A percentile compares a stretch with the other conserved stretches of the same genome.
phyloP scores from a whole-genome alignment of 2,113 vertebrate species.

The Ginglymostoma cirratum region DNA sequence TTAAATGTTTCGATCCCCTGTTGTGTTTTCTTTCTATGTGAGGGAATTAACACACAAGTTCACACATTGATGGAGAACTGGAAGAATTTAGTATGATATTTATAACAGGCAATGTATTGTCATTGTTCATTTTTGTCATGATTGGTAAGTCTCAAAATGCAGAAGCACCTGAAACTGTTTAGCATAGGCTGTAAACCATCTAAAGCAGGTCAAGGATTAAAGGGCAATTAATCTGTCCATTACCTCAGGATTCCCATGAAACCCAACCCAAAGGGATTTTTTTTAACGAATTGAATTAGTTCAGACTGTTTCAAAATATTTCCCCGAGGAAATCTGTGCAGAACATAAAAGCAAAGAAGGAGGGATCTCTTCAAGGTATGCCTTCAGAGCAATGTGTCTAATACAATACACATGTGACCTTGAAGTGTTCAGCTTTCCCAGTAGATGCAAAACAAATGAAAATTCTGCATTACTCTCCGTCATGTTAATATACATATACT shows the following conservation, averaged over 20 bases:
- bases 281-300: constrained; percentile 11
- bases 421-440: constrained; percentile 13
- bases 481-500: neutral
- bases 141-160: neutral
- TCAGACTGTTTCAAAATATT: neutral
- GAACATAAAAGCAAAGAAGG: neutral
- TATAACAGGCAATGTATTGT: neutral
- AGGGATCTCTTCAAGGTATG: neutral
- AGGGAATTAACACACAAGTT: neutral
- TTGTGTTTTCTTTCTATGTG: neutral
- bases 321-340: constrained; percentile 16
- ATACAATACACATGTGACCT: neutral
- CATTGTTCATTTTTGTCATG: neutral
- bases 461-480: neutral
- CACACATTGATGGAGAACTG: neutral
- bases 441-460: constrained; percentile 15
- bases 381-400: neutral
- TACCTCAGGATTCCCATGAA: neutral
- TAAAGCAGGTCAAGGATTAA: neutral
- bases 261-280: neutral
- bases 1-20: neutral
- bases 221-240: neutral
- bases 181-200: neutral
- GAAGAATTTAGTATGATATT: neutral
- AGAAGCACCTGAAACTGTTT: neutral